Evolutionary conservation across 2,888 invertebrate species (phyloP), one percentile per base, ranked within the genome.

Genomic region (Nymphalis urticae): DNA sequence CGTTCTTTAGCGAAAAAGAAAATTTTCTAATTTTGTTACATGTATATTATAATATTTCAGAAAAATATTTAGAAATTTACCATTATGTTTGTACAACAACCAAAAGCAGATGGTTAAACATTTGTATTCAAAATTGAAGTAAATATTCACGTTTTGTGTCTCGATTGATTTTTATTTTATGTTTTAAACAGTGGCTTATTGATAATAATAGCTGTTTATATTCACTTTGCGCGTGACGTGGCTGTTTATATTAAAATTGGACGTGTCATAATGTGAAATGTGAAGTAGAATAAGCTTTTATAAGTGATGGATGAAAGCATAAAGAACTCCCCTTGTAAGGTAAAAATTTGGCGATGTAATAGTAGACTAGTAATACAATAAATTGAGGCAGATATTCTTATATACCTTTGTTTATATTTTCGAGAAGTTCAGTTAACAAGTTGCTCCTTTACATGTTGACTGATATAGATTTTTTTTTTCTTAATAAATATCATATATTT

Each of bases 321-420:
- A 85, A 89, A 86, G 85, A 89, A 83, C 83, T 90, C 90, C 85
- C 90, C 90, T 86, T 92, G 90, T 89, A 86, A 92, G 92, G 92
- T 92, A 92, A 92, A 85, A 84, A 82, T 81, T 82, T 83, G 80
- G 82, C 81, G 76, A 80, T 83, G 73, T 83, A 65, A 81, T 82
- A 81, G 77, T 80, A 84, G 79, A 78, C 58, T 72, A 72, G 68
- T 56, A 66, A 67, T 69, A 66, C 51, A 64, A 66, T 72, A 63
- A 66, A 66, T 67, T 67, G 65, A 68, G 51, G 60, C 62, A 56
- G 53, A 65, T 36, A 66, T 53, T 64, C 54, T 56, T 47, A 67
- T 69, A 42, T 65, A 64, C 62, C 27, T 65, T 67, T 47, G 59
- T 67, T 32, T 62, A 68, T 66, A 54, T 71, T 66, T 36, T 66